phyloP scores from a whole-genome alignment of 2,797 vertebrate genomes.

The Scleropages formosus region DNA sequence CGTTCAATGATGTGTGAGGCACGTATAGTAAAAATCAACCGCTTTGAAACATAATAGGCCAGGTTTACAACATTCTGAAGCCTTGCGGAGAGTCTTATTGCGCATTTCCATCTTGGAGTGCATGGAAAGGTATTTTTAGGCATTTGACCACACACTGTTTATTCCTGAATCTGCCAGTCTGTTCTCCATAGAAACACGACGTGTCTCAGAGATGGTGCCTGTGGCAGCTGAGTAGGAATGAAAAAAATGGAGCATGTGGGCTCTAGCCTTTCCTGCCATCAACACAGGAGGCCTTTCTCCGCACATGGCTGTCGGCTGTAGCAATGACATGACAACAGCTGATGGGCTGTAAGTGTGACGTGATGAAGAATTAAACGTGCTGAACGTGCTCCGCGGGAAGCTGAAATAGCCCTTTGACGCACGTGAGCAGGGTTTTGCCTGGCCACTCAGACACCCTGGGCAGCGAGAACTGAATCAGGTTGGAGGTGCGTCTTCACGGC shows the following conservation, averaged over 20 bases:
- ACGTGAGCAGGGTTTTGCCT: background rate
- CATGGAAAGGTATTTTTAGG: constrained; percentile 34
- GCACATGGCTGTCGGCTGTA: background rate
- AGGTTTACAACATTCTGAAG: too few species aligned
- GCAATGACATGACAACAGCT: background rate
- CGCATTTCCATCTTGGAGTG: constrained; percentile 13
- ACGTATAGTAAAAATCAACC: background rate
- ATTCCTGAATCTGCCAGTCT: constrained; percentile 38
- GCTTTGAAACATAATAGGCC: background rate
- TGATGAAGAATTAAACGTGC: background rate
- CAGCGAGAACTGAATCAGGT: too few species aligned
- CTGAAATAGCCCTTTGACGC: background rate
- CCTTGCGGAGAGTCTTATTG: background rate
- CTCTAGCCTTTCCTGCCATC: background rate
- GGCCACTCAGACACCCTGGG: too few species aligned
- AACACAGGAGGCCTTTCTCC: background rate
- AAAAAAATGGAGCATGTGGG: background rate
- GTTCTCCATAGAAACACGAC: constrained; percentile 54
- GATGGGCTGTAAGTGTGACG: background rate
- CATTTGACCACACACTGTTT: constrained; percentile 20
- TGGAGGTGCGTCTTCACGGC: too few species aligned
- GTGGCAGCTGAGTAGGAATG: background rate
- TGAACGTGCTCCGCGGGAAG: background rate
- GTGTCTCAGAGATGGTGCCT: constrained; percentile 6
- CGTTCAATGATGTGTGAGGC: background rate